Evolutionary conservation across 2,113 vertebrate species (phyloP), one percentile per base, ranked within the genome.

Genomic region (Siphamia tubifer): DNA sequence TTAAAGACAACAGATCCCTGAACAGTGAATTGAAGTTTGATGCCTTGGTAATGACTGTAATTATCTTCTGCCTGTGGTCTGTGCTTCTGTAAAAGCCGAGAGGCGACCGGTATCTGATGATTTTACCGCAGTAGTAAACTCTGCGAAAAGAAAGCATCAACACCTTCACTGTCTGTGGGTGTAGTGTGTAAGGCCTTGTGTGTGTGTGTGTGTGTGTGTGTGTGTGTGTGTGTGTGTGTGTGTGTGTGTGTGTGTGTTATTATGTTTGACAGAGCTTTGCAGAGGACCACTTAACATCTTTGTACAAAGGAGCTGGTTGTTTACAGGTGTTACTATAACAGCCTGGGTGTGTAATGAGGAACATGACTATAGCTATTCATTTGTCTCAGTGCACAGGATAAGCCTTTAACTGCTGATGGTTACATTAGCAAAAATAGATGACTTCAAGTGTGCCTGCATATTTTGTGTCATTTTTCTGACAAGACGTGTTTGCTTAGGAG

Each of bases 21-120:
- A 61, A 28, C 48, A 34, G 38, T 47, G 13, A 21, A 21, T 21
- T 32, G 20, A 51, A 17, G 20, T 44, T 16, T 78, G 53, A 76
- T 45, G 61, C 45, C 75, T 77, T 4, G 8, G 9, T 74, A 60
- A 81, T 75, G 64, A 70, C 42, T 35, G 23, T 40, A 79, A 64
- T 83, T 43, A 79, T 60, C 48, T 62, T 36, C 28, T 9, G 25
- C 39, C 49, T 52, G 40, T 64, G 44, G 67, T 54, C 16, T 32
- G 24, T 48, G 21, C 43, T 48, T 2, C 35, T 58, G 28, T 55
- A 47, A 62, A 62, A 70, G 44, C 27, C 3, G 6, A 65, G 57
- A 44, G 45, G 36, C 5, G n/a, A 52, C 20, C 15, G 34, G 24
- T 52, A 28, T 57, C 54, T 60, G 43, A 65, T 32, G 51, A 39